Conservation (phyloP, 2,113 vertebrate genomes). For the Vulpes ferrilata region DNA sequence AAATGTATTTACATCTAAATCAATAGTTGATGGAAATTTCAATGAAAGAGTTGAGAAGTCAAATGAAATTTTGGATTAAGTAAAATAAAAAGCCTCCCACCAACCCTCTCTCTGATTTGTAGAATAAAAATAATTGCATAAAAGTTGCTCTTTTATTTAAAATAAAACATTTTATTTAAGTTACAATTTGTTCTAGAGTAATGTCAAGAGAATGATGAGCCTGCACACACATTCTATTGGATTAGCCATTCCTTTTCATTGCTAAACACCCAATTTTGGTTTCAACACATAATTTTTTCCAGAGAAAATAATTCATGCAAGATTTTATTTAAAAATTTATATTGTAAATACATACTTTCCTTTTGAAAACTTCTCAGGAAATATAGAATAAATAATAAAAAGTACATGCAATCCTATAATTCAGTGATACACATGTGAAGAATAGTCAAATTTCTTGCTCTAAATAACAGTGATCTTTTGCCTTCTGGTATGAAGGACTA, state of each 20-base stretch:
- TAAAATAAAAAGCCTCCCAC: background rate
- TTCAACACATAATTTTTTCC: background rate
- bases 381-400: background rate
- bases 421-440: background rate
- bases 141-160: background rate
- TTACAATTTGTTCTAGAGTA: background rate
- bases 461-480: background rate
- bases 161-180: background rate
- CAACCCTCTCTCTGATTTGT: background rate
- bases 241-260: background rate
- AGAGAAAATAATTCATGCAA: background rate
- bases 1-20: background rate
- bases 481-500: background rate
- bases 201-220: background rate
- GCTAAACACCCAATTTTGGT: background rate
- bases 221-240: background rate
- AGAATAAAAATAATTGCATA: background rate
- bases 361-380: background rate
- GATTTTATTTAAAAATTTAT: background rate
- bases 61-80: background rate
- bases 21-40: background rate
- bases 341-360: background rate
- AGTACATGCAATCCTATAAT: background rate
- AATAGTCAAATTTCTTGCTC: background rate
- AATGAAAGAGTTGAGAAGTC: background rate